Conservation (phyloP, 2,888 invertebrate genomes). For the Perdita meconis region DNA sequence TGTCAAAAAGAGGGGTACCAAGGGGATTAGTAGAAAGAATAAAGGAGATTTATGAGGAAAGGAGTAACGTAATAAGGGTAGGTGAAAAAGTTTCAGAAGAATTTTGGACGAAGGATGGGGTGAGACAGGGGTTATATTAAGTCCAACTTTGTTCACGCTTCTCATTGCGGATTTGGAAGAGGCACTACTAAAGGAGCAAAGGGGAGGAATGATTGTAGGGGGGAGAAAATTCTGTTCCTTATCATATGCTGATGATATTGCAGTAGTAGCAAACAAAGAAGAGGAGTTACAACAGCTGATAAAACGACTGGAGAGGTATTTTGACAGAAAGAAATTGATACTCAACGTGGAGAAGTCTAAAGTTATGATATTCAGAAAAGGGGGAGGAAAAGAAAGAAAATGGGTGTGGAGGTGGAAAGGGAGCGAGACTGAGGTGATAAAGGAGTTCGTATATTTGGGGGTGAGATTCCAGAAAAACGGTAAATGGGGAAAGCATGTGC, state of each 20-base stretch:
- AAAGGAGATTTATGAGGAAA: not conserved
- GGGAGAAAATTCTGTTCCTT: not conserved
- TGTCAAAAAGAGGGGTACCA: not conserved
- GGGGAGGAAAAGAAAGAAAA: not conserved
- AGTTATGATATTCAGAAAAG: not conserved
- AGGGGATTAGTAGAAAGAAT: not conserved
- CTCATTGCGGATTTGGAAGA: not conserved
- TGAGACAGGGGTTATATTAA: not conserved
- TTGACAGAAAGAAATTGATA: not conserved
- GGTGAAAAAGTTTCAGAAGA: not conserved
- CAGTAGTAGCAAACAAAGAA: not conserved
- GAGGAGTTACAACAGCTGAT: not conserved
- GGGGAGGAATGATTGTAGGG: not conserved
- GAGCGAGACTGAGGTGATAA: not conserved
- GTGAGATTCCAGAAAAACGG: not conserved
- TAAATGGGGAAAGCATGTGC: not conserved
- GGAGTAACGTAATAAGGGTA: not conserved
- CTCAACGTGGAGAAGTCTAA: slow-evolving; percentile 1
- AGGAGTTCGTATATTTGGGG: slow-evolving; percentile 5
- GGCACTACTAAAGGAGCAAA: not conserved
- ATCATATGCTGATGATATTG: not conserved
- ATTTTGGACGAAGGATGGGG: not conserved
- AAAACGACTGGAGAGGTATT: not conserved
- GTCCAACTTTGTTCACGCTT: not conserved
- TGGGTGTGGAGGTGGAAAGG: not conserved